Base-by-base conservation (phyloP, 2,113 vertebrate species). In the Ploceus nigricollis region DNA sequence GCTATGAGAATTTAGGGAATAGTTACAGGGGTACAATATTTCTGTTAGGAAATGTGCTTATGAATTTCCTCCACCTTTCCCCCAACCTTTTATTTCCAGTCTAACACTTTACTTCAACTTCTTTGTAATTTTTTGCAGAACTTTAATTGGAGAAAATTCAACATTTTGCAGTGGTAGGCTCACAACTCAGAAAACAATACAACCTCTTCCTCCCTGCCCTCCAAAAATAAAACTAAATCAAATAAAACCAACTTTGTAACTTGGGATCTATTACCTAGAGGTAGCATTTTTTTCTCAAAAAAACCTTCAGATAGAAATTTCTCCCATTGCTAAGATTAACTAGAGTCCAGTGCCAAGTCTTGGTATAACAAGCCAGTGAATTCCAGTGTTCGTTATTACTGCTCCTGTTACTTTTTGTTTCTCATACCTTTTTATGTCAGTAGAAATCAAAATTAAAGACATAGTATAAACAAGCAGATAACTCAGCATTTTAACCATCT, bases 391-490 rank as follows among this genome's bases (percentile, higher is more conserved):
- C 23, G 21, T 63, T 44, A 40, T 50, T 68, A 65, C 17, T 37
- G 4, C 8, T 70, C 7, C 30, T 58, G 24, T 17, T 71, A 17
- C 7, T 44, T 66, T 85, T 51, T 40, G 4, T 44, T 70, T 82
- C 40, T 68, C 2, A 0, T 39, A 45, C 3, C 0, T 45, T 71
- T 73, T 45, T 20, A 31, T 4, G 10, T 47, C 16, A 39, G 11
- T 24, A 48, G 42, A 85, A 89, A 76, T 33, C 19, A 91, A 71
- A 91, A 78, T 22, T 72, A n/a, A 84, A 87, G 10, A 73, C 2
- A 15, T 7, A 1, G 19, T 17, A 72, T 50, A 82, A 82, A 44
- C 17, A 79, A 44, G 11, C 25, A 66, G 30, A 27, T 50, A 68
- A n/a, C 11, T 48, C 40, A 22, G 19, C 30, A 60, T 82, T 87